Evolutionary conservation across 2,797 vertebrate genomes (phyloP).

Genomic region (Falco rusticolus): DNA sequence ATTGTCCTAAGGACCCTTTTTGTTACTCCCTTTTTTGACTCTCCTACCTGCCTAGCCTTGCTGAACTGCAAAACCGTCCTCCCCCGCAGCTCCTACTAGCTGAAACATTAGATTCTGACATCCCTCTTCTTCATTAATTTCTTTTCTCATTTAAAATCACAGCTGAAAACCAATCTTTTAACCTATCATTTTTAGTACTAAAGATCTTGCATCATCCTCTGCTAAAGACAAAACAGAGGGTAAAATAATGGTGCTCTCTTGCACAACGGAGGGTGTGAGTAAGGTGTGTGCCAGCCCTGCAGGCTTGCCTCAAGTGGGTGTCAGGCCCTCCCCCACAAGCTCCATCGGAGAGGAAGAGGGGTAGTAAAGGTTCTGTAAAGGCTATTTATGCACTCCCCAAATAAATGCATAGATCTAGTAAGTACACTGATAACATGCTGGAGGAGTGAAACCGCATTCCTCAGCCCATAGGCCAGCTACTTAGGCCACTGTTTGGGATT

Average conservation of each 20-base stretch:
- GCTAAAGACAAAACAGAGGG: background rate
- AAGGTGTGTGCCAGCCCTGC: background rate
- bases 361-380: background rate
- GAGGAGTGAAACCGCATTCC: background rate
- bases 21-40: background rate
- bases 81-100: background rate
- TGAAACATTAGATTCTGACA: background rate
- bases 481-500: background rate
- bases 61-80: background rate
- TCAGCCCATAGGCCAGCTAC: background rate
- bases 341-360: background rate
- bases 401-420: background rate
- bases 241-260: background rate
- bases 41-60: background rate
- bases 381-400: background rate
- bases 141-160: background rate
- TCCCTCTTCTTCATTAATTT: background rate
- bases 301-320: background rate
- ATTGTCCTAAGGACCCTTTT: background rate
- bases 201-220: background rate
- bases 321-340: background rate
- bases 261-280: background rate
- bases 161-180: background rate
- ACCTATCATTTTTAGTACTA: background rate
- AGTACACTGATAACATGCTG: background rate